Evolutionary conservation across 2,888 invertebrate genomes (phyloP).

Genomic region (Tipula lateralis): DNA sequence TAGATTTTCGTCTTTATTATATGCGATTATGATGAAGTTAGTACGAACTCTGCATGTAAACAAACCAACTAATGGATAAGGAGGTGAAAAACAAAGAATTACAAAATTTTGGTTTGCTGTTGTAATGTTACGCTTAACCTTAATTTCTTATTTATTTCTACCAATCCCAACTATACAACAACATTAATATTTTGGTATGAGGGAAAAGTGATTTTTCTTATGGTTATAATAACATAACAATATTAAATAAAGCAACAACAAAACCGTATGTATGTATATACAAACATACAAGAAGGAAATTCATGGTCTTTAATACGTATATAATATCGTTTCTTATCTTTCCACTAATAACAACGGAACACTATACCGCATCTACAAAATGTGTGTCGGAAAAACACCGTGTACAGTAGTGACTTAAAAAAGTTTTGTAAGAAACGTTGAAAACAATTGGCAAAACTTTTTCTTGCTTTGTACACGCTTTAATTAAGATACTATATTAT

Average conservation of each 20-base stretch:
- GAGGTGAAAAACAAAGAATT: background rate
- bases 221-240: background rate
- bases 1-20: background rate
- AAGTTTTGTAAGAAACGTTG: background rate
- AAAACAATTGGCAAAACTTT: background rate
- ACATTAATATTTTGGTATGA: background rate
- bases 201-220: background rate
- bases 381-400: background rate
- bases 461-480: background rate
- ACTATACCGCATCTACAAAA: background rate
- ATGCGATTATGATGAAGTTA: background rate
- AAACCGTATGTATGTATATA: background rate
- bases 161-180: background rate
- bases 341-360: background rate
- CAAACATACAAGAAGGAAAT: background rate
- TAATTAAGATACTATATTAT: no score
- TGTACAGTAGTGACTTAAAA: background rate
- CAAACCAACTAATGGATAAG: background rate
- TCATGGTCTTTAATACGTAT: background rate
- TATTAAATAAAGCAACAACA: background rate
- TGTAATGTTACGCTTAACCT: background rate
- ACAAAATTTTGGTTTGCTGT: background rate
- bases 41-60: background rate
- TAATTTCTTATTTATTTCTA: background rate
- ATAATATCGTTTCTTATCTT: constrained; percentile 2